Conservation (phyloP, 2,113 vertebrate genomes). For the Hippocampus barbouri region DNA sequence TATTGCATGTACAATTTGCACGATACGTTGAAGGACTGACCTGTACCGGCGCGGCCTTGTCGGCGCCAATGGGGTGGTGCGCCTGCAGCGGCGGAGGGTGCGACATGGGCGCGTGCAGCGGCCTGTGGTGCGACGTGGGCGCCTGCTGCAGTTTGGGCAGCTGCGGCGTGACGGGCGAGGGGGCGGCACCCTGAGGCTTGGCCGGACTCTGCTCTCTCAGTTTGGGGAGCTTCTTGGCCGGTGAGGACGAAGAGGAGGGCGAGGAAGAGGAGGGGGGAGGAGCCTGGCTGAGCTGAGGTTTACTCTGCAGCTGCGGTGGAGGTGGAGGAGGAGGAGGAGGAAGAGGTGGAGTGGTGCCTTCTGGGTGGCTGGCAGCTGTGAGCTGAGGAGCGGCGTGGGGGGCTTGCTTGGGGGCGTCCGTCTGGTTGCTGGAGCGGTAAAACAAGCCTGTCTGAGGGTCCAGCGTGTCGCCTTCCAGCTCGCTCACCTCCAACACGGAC, state of each 20-base stretch:
- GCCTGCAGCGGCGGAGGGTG: slow-evolving; percentile 82
- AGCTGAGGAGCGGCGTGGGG: slow-evolving; percentile 33
- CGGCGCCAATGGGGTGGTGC: slow-evolving; percentile 83
- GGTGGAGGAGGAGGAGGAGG: background rate
- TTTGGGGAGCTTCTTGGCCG: slow-evolving; percentile 78
- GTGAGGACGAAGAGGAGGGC: slow-evolving; percentile 60
- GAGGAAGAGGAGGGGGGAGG: slow-evolving; percentile 74
- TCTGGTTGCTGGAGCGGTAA: slow-evolving; percentile 84
- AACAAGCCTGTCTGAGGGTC: slow-evolving; percentile 98
- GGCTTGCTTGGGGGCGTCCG: slow-evolving; percentile 67
- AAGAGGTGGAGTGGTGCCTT: slow-evolving; percentile 11
- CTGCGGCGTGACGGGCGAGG: slow-evolving; percentile 82
- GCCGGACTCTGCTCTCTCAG: slow-evolving; percentile 69
- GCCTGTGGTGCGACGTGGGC: slow-evolving; percentile 90
- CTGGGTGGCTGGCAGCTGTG: background rate
- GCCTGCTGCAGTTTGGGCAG: slow-evolving; percentile 94
- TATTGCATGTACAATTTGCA: too few species aligned
- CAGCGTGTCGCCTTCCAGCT: slow-evolving; percentile 93
- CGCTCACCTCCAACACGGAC: slow-evolving; percentile 81
- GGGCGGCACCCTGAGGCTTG: slow-evolving; percentile 70
- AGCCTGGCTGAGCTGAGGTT: slow-evolving; percentile 75
- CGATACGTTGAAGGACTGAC: slow-evolving; percentile 63
- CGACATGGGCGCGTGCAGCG: slow-evolving; percentile 85
- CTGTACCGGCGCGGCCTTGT: slow-evolving; percentile 84
- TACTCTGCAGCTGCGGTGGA: slow-evolving; percentile 56